Percentiles rank a stretch among this genome's conserved stretches.
Evolutionary conservation across 2,888 invertebrate species (phyloP).

Genomic region (Melanostoma scalare): DNA sequence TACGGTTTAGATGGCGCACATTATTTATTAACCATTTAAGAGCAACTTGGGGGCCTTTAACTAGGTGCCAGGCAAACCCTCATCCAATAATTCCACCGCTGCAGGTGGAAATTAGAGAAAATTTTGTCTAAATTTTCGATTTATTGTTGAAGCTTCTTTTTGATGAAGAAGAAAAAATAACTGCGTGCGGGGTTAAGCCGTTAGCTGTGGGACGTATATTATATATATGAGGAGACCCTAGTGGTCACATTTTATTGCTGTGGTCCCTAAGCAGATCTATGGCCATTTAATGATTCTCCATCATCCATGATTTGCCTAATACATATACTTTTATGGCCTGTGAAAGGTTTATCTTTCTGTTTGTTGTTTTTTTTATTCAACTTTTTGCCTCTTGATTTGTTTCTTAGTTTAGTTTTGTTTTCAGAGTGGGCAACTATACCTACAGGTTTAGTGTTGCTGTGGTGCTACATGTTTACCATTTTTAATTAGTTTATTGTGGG

Average conservation of each 20-base stretch:
- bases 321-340: conserved; percentile 62
- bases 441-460: conserved; percentile 41
- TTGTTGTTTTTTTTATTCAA: conserved; percentile 7
- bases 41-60: conserved; percentile 23
- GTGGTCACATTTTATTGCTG: conserved; percentile 40
- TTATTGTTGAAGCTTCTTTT: conserved; percentile 12
- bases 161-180: background rate
- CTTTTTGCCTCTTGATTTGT: conserved; percentile 26
- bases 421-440: conserved; percentile 44
- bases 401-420: conserved; percentile 19
- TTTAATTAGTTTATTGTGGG: conserved; percentile 67
- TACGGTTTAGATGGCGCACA: conserved; percentile 55
- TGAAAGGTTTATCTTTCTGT: conserved; percentile 63
- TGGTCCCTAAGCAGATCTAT: conserved; percentile 43
- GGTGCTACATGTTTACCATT: conserved; percentile 71
- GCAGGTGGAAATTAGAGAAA: conserved; percentile 60
- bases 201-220: conserved; percentile 31
- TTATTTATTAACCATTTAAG: conserved; percentile 61
- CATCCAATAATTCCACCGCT: conserved; percentile 17
- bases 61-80: conserved; percentile 41
- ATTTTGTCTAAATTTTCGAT: conserved; percentile 40
- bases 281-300: conserved; percentile 64
- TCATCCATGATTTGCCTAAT: conserved; percentile 67
- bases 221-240: conserved; percentile 13
- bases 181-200: conserved; percentile 30